A percentile compares a stretch with the other conserved stretches of the same genome.
These are phyloP conservation scores for Xenotilapia flavipinnis DNA, from an alignment of 2,113 vertebrate species.

Conservation along the genomic window DNA sequence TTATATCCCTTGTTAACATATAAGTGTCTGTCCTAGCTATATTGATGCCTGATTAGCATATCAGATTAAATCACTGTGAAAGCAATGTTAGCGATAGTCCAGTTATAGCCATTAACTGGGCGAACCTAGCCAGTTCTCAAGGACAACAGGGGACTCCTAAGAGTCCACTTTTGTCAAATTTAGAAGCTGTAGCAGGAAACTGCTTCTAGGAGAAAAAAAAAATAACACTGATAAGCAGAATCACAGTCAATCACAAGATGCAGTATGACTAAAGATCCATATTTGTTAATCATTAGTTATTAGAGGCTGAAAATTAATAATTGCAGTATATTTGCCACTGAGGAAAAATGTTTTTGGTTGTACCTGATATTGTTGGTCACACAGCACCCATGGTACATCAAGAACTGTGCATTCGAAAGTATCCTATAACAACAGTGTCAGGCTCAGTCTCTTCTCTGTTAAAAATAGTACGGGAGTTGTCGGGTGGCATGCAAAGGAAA, in stretches of 20 bases:
- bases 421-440: neutral
- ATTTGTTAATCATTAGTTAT: neutral
- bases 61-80: constrained; percentile 64
- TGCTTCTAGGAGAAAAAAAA: neutral
- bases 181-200: neutral
- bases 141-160: constrained; percentile 22
- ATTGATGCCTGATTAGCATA: constrained; percentile 64
- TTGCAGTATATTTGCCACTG: neutral
- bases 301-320: neutral
- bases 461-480: neutral
- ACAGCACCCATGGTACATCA: neutral
- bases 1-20: constrained; percentile 34
- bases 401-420: neutral
- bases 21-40: constrained; percentile 9
- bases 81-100: constrained; percentile 42
- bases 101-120: constrained; percentile 55
- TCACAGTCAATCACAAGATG: neutral
- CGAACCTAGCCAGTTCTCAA: constrained; percentile 44
- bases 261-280: neutral
- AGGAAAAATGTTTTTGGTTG: neutral
- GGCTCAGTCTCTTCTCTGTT: neutral
- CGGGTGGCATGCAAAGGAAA: neutral
- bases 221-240: neutral
- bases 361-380: neutral
- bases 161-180: neutral